Evolutionary conservation across 2,888 invertebrate species (phyloP), one percentile per base, ranked within the genome.

Genomic region (Cylindroiulus punctatus): DNA sequence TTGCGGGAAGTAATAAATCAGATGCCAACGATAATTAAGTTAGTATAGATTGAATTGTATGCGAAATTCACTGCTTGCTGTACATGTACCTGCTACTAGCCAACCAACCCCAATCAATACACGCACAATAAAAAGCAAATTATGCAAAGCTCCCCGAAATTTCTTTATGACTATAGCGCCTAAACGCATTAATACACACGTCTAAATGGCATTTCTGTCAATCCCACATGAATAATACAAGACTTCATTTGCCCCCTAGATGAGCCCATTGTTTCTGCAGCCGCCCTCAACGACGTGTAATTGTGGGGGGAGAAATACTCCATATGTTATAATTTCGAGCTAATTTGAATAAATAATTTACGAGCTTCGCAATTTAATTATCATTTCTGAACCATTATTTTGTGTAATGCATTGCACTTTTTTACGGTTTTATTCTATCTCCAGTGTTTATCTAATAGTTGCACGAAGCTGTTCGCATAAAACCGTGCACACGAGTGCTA

Each of bases 141-240:
- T 57, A 57, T 57, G 57, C 57, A 57, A 57, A 57, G 57, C 57
- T 10, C 57, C 57, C 22, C 57, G 52, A 57, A 57, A 22, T 57
- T 57, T 57, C 57, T 57, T 57, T 57, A 57, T 22, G 57, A 57
- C 57, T 57, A 57, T 57, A 57, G 57, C 57, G 57, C 57, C 57
- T 57, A 57, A 57, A 57, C 57, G 57, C 22, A 57, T 57, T 57
- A 57, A 57, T 57, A 57, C 57, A 22, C 57, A 57, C 57, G 57
- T 57, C 22, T 57, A 57, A 57, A 57, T 57, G n/a, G 22, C 57
- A 57, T 57, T 57, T 57, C 57, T 57, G 57, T 22, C 57, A 57
- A 57, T 57, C 57, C 57, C 57, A 57, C 57, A 57, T 57, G 57
- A 57, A 57, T 57, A 57, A 57, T 57, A 57, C 57, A 57, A 57